Evolutionary conservation across 1,140 invertebrate species (phyloP).

Genomic region (Dendroctonus valens): DNA sequence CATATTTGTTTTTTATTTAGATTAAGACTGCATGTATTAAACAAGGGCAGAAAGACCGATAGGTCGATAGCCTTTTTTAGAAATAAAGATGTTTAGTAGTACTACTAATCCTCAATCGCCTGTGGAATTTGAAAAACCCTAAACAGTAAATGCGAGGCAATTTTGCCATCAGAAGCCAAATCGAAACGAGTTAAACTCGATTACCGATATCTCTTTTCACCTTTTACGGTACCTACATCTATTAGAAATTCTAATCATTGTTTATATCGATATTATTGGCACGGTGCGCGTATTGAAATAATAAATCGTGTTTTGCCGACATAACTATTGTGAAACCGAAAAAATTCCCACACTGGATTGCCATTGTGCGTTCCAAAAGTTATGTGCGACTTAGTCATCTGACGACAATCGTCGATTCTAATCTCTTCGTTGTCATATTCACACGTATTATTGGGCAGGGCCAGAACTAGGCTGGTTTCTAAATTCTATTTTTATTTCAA

Average conservation of each 20-base stretch:
- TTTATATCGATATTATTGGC: neutral
- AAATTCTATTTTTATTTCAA: too few relatives aligned
- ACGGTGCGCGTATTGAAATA: neutral
- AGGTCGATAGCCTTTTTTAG: too few relatives aligned
- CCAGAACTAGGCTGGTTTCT: too few relatives aligned
- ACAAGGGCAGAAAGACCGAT: too few relatives aligned
- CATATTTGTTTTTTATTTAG: too few relatives aligned
- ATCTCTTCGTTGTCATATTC: conserved; percentile 1
- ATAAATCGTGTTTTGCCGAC: neutral
- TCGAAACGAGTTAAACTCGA: neutral
- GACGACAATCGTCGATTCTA: neutral
- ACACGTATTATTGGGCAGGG: neutral
- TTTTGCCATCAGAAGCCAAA: neutral
- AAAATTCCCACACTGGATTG: neutral
- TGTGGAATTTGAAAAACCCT: too few relatives aligned
- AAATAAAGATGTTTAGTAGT: too few relatives aligned
- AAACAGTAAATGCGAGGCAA: too few relatives aligned
- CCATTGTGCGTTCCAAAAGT: neutral
- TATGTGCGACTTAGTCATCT: neutral
- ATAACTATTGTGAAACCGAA: too few relatives aligned
- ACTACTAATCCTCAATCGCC: too few relatives aligned
- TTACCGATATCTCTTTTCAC: neutral
- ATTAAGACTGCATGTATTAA: too few relatives aligned
- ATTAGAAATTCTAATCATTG: neutral
- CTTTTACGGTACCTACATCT: neutral